These are phyloP conservation scores for Drosophila sturtevanti DNA, from an alignment of 1,140 invertebrate species.

Conservation along the genomic window DNA sequence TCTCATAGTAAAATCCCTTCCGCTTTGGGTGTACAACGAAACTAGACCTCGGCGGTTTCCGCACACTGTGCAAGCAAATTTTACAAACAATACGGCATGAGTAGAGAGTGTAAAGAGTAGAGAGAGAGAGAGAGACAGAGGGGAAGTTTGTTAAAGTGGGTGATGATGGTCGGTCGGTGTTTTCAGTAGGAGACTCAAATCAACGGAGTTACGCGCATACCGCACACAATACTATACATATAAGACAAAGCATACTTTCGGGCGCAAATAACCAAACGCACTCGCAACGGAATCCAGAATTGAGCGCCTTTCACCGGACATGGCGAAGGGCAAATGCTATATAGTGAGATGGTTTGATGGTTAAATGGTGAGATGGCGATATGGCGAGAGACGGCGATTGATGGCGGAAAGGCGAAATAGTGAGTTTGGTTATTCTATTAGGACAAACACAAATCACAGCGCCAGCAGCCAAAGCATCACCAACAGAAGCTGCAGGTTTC, in stretches of 20 bases:
- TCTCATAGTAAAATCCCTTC: conserved; percentile 56
- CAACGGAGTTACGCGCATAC: conserved; percentile 70
- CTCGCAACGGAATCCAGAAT: conserved; percentile 65
- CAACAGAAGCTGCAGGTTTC: conserved; percentile 4
- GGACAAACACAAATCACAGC: conserved; percentile 61
- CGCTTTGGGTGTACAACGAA: conserved; percentile 45
- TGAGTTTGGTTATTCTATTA: conserved; percentile 65
- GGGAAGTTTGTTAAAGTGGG: background rate
- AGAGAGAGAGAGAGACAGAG: conserved; percentile 24
- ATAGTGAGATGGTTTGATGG: no score
- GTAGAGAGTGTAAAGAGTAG: no score
- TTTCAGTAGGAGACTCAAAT: conserved; percentile 52
- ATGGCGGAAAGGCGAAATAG: no score
- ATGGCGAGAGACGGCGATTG: no score
- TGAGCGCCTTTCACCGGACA: conserved; percentile 37
- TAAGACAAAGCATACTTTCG: conserved; percentile 78
- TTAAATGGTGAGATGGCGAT: no score
- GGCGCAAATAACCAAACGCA: conserved; percentile 69
- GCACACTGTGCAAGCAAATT: conserved; percentile 50
- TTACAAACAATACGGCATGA: conserved; percentile 62
- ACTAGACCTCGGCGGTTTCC: conserved; percentile 54
- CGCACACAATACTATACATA: conserved; percentile 25
- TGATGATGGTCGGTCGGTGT: conserved; percentile 6
- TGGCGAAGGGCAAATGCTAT: background rate
- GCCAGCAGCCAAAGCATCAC: background rate